phyloP scores from a whole-genome alignment of 1,140 invertebrate species.

The Anthonomus grandis region DNA sequence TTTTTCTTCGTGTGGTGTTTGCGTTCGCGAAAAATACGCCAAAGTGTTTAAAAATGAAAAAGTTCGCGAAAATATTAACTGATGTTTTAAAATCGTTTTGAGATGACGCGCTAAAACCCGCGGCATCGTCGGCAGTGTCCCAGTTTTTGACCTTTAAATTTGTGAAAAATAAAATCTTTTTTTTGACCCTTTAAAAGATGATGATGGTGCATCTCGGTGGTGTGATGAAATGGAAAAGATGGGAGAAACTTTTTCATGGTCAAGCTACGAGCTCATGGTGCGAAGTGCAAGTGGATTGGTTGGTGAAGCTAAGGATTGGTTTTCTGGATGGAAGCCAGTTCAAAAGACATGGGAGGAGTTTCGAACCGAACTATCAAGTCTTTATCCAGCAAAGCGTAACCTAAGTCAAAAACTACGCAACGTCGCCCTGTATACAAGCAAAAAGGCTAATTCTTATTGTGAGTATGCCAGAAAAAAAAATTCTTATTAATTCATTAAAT shows the following conservation, averaged over 20 bases:
- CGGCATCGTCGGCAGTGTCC: too few species aligned
- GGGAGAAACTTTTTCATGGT: not conserved
- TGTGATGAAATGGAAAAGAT: not conserved
- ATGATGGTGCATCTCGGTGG: not conserved
- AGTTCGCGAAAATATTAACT: too few species aligned
- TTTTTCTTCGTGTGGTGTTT: too few species aligned
- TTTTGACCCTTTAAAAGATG: not conserved
- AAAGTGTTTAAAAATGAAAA: too few species aligned
- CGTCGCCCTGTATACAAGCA: not conserved
- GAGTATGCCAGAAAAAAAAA: slow-evolving; percentile 12
- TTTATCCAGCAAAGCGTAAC: not conserved
- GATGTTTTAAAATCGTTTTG: too few species aligned
- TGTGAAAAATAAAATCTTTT: too few species aligned
- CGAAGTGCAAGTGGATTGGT: not conserved
- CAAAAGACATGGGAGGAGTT: not conserved
- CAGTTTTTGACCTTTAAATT: too few species aligned
- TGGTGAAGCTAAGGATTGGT: not conserved
- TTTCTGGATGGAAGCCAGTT: too few species aligned
- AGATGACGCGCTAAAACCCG: too few species aligned
- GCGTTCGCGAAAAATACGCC: too few species aligned
- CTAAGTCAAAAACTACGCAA: not conserved
- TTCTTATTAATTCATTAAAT: not conserved
- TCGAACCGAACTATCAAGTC: not conserved
- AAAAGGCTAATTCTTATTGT: not conserved
- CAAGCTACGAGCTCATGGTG: too few species aligned